Percentiles rank a stretch among this genome's conserved stretches.
Evolutionary conservation across 1,140 invertebrate genomes (phyloP).

Genomic region (Melanaphis sacchari): DNA sequence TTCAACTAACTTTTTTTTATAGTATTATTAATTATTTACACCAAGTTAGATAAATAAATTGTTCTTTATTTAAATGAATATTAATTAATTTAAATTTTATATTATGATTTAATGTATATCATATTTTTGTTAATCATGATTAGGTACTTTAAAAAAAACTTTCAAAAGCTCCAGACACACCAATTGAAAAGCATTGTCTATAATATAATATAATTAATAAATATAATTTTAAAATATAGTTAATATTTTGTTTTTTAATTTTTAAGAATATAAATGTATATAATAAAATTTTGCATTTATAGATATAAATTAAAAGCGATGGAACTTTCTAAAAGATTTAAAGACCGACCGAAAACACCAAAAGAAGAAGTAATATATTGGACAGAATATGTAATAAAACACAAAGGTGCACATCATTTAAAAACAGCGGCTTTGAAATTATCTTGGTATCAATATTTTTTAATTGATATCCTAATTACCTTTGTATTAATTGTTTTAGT

Average conservation of each 20-base stretch:
- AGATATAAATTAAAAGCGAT: slow-evolving; percentile 58
- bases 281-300: neutral
- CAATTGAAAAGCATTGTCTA: neutral
- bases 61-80: too few relatives aligned
- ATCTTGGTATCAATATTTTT: slow-evolving; percentile 69
- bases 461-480: slow-evolving; percentile 65
- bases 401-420: slow-evolving; percentile 69
- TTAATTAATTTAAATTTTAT: neutral
- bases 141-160: neutral
- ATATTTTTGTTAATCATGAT: neutral
- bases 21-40: too few relatives aligned
- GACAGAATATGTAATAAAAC: slow-evolving; percentile 71
- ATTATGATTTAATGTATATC: neutral
- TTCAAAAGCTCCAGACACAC: neutral
- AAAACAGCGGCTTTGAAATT: slow-evolving; percentile 68
- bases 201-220: neutral
- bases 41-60: too few relatives aligned
- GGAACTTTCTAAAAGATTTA: slow-evolving; percentile 58
- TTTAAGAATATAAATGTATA: too few relatives aligned
- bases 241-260: neutral
- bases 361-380: slow-evolving; percentile 69
- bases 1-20: neutral
- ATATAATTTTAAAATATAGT: neutral
- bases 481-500: neutral
- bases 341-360: slow-evolving; percentile 64